Evolutionary conservation across 2,888 invertebrate genomes (phyloP).

Genomic region (Sesia apiformis): DNA sequence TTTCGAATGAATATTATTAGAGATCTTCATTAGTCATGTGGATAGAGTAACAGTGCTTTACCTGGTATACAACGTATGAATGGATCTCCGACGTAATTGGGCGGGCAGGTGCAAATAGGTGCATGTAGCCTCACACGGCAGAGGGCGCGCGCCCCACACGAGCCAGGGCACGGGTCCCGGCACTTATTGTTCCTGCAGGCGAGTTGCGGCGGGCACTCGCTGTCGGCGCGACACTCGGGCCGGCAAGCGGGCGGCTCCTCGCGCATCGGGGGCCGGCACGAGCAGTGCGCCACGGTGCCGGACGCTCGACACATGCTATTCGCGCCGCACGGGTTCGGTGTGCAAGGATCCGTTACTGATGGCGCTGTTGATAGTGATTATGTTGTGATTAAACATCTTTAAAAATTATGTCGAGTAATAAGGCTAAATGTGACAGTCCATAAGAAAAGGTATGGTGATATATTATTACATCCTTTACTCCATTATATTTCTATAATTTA

Average conservation of each 20-base stretch:
- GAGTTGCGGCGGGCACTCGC: conserved; percentile 77
- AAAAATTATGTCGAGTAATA: too few species aligned
- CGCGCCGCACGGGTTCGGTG: conserved; percentile 81
- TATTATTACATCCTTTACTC: too few species aligned
- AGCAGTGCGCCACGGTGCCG: conserved; percentile 79
- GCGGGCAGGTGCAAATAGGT: conserved; percentile 83
- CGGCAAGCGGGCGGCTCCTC: conserved; percentile 85
- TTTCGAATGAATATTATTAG: neutral
- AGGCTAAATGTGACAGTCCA: too few species aligned
- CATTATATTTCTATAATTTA: too few species aligned
- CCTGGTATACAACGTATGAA: conserved; percentile 79
- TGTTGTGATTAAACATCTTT: too few species aligned
- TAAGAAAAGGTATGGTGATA: too few species aligned
- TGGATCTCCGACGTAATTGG: conserved; percentile 82
- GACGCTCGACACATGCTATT: conserved; percentile 81
- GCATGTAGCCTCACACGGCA: conserved; percentile 84
- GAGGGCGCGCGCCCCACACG: conserved; percentile 82
- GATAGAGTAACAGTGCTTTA: conserved; percentile 31
- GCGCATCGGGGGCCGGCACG: conserved; percentile 79
- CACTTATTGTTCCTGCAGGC: conserved; percentile 80
- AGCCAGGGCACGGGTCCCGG: conserved; percentile 82
- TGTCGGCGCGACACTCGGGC: conserved; percentile 83
- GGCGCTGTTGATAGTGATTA: conserved; percentile 21
- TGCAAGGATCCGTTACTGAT: conserved; percentile 70
- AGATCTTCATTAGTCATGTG: neutral